These are phyloP conservation scores for Myotis davidii DNA, from an alignment of 2,113 vertebrate species.

Conservation along the genomic window DNA sequence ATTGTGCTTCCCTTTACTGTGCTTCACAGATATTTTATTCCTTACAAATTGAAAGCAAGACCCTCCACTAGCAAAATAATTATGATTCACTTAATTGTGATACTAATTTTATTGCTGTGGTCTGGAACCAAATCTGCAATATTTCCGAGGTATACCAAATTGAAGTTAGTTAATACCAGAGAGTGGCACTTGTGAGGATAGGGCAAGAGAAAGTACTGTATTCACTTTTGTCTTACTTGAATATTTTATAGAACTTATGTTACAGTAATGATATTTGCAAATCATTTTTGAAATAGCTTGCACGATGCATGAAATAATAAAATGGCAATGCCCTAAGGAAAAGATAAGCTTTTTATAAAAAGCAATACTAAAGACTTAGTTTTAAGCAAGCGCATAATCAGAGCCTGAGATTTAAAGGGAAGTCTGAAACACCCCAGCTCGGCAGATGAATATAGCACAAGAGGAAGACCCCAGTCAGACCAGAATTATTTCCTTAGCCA, in stretches of 20 bases:
- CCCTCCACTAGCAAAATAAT: not conserved
- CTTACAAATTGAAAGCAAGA: too few species aligned
- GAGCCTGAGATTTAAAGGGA: conserved; percentile 18
- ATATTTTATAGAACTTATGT: conserved; percentile 55
- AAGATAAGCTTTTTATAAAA: conserved; percentile 41
- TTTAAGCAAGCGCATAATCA: not conserved
- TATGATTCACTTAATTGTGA: not conserved
- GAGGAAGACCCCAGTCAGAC: not conserved
- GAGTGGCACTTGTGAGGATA: not conserved
- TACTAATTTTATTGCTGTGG: not conserved
- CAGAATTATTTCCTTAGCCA: not conserved
- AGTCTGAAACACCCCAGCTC: not conserved
- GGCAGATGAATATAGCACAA: not conserved
- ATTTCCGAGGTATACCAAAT: not conserved
- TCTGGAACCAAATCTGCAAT: not conserved
- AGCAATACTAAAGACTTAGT: conserved; percentile 13
- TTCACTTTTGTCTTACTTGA: conserved; percentile 33
- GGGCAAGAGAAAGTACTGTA: not conserved
- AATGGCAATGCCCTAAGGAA: conserved; percentile 3
- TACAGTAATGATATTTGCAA: conserved; percentile 53
- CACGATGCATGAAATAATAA: conserved; percentile 40
- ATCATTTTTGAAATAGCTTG: conserved; percentile 53
- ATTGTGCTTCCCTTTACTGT: not conserved
- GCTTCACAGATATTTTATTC: not conserved
- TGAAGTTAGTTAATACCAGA: not conserved